Evolutionary conservation across 2,797 vertebrate genomes (phyloP), one percentile per base, ranked within the genome.

Genomic region (Cercopithecus petaurista): DNA sequence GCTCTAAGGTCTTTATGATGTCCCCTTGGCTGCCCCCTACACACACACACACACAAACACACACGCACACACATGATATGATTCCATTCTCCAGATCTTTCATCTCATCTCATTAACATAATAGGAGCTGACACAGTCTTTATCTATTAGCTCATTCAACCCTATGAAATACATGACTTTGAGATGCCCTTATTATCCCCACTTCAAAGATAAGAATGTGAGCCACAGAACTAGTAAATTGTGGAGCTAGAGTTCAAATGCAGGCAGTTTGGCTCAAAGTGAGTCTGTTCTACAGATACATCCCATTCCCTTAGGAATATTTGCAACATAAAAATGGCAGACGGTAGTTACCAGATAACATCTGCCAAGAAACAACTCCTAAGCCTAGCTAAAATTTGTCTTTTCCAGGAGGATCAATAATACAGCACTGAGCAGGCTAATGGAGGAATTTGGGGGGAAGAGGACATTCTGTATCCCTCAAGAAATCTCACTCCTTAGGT

Each of bases 51-150:
- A 55, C 70, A 14, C 43, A 76, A 30, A 72, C 79, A 24, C 6
- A 39, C 12, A 57, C 21, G 33, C 21, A 57, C 36, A 90, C 11
- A 57, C 19, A 8, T 8, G 72, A 57, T 30, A 55, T 55, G 11
- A 95, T 67, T 94, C 28, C 24, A 72, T 84, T 89, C 55, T 88
- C 70, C 13, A 52, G 17, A 93, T 12, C 43, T 85, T 92, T 96
- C 5, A 15, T 93, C 52, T 84, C 76, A 91, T 72, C 24, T 61
- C 22, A 76, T 48, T 81, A 95, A 52, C 33, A 55, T 46, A 85
- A 57, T 7, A 77, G 36, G 36, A 94, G 24, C 24, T 76, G 50
- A 82, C 2, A 59, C 1, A 64, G 36, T 88, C 70, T 84, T 81
- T 48, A 33, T 10, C 80, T 55, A 43, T 73, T 81, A 75, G 46